Conservation (phyloP, 2,797 vertebrate genomes). For the Microtus obscurus region DNA sequence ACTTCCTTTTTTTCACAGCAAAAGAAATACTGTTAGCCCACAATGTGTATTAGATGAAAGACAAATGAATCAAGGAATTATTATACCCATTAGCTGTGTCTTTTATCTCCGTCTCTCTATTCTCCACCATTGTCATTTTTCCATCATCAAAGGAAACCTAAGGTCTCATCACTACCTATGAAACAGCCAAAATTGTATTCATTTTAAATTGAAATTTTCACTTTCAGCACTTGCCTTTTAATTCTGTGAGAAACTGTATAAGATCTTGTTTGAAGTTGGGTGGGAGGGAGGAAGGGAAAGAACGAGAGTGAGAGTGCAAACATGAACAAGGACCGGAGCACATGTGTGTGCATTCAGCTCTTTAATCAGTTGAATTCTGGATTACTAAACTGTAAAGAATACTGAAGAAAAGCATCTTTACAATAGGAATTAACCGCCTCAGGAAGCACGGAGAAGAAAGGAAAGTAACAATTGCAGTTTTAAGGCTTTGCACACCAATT, state of each 20-base stretch:
- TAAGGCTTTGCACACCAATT: slow-evolving; percentile 72
- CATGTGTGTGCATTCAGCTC: neutral
- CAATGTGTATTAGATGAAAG: neutral
- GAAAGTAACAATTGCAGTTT: slow-evolving; percentile 69
- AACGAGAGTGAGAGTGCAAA: neutral
- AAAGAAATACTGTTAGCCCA: neutral
- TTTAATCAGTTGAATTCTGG: slow-evolving; percentile 26
- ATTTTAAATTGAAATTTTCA: slow-evolving; percentile 49
- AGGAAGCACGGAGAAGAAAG: neutral
- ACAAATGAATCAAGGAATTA: neutral
- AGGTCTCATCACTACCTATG: neutral
- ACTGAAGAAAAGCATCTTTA: neutral
- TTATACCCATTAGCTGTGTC: neutral
- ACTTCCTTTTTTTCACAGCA: neutral
- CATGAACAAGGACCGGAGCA: neutral
- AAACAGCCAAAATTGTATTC: neutral
- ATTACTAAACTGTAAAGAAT: neutral
- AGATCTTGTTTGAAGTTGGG: neutral
- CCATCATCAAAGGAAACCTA: neutral
- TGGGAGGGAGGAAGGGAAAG: neutral
- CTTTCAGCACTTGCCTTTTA: slow-evolving; percentile 32
- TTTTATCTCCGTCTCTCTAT: slow-evolving; percentile 34
- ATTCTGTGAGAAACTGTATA: neutral
- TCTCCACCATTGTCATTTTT: neutral
- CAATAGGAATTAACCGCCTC: slow-evolving; percentile 5